Percentiles rank a stretch among this genome's conserved stretches.
Conservation (phyloP, 2,888 invertebrate genomes). For the Synergus umbraculus region DNA sequence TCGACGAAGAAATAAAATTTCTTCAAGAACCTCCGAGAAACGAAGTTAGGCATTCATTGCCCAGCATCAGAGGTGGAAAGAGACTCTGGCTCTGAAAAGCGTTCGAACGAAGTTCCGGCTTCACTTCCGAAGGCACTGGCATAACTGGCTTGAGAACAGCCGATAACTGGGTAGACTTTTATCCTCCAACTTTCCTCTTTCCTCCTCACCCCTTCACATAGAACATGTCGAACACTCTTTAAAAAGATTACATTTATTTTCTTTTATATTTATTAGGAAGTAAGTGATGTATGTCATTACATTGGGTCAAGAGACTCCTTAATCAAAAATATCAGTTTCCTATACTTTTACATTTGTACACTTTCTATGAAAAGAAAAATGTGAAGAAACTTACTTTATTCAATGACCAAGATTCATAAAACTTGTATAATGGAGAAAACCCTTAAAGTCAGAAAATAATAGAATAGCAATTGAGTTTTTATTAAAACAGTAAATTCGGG, state of each 20-base stretch:
- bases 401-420: background rate
- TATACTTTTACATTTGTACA: background rate
- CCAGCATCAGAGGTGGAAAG: slow-evolving; percentile 36
- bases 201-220: background rate
- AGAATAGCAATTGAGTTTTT: no score
- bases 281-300: no score
- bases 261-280: background rate
- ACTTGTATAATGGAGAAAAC: background rate
- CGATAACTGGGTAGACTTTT: slow-evolving; percentile 41
- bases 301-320: no score
- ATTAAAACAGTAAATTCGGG: no score
- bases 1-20: slow-evolving; percentile 38
- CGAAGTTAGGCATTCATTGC: slow-evolving; percentile 41
- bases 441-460: background rate
- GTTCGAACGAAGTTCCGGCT: slow-evolving; percentile 42
- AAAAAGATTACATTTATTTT: slow-evolving; percentile 31
- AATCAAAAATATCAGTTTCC: no score
- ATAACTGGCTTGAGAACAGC: slow-evolving; percentile 41
- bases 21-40: slow-evolving; percentile 38
- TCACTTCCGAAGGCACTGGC: slow-evolving; percentile 41
- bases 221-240: slow-evolving; percentile 15
- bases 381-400: background rate
- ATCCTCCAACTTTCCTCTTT: slow-evolving; percentile 31
- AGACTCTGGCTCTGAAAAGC: slow-evolving; percentile 39
- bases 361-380: background rate